Conservation (phyloP, 2,797 vertebrate species). For the Sitta carolinensis region DNA sequence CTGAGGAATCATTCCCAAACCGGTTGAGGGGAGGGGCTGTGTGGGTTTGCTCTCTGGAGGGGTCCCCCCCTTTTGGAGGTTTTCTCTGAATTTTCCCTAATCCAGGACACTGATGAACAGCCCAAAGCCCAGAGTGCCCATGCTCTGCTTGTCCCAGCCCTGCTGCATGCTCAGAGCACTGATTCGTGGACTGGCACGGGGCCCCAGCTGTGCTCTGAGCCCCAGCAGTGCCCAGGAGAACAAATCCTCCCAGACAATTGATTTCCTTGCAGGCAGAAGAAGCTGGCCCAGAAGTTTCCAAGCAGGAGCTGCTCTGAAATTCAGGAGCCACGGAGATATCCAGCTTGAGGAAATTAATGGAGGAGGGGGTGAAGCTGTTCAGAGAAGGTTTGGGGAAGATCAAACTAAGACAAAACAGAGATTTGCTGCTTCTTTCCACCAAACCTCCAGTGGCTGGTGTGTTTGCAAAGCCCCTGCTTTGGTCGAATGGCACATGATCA, state of each 20-base stretch:
- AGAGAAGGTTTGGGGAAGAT: background rate
- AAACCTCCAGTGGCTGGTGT: background rate
- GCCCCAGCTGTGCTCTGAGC: background rate
- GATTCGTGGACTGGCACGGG: background rate
- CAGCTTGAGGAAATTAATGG: background rate
- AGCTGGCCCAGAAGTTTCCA: background rate
- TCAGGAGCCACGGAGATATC: background rate
- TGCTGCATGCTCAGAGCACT: background rate
- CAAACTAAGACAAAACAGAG: background rate
- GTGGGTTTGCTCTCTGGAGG: no score
- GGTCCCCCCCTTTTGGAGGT: no score
- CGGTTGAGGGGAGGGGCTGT: no score
- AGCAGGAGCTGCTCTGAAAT: background rate
- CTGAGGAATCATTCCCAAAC: no score
- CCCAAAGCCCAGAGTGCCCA: background rate
- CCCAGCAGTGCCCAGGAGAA: background rate
- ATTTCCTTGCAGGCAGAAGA: background rate
- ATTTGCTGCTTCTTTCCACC: background rate
- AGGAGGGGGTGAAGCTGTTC: background rate
- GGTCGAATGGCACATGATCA: accelerated
- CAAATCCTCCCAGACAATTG: background rate
- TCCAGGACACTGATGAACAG: background rate
- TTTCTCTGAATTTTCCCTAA: no score
- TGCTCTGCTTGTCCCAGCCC: background rate
- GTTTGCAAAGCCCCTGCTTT: background rate